Percentiles rank a stretch among this genome's conserved stretches.
Conservation (phyloP, 2,113 vertebrate genomes). For the Cathartes aura region DNA sequence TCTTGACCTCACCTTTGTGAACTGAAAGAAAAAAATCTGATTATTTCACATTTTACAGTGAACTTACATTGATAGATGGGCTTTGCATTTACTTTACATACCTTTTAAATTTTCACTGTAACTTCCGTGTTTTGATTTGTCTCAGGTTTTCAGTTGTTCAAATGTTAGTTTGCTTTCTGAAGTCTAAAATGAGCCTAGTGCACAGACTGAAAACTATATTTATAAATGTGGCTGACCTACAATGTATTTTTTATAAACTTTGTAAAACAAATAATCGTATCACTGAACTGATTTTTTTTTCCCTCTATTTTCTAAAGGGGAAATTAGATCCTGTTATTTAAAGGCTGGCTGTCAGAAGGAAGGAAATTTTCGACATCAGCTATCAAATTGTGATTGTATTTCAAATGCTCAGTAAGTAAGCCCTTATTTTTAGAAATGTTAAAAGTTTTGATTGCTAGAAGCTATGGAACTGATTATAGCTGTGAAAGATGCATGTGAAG, state of each 20-base stretch:
- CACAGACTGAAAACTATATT: neutral
- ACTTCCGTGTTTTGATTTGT: neutral
- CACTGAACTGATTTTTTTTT: neutral
- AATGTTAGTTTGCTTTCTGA: neutral
- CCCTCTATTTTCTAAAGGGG: constrained; percentile 63
- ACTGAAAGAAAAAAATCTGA: neutral
- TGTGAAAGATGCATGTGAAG: neutral
- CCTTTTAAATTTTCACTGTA: neutral
- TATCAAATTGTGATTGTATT: constrained; percentile 58
- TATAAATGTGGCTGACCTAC: neutral
- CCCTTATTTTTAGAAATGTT: neutral
- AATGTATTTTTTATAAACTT: neutral
- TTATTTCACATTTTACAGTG: neutral
- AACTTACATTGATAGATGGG: neutral
- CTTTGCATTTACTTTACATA: neutral
- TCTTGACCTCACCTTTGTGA: neutral
- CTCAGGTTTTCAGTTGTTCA: neutral
- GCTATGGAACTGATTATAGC: neutral
- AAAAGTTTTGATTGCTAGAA: neutral
- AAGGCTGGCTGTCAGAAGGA: constrained; percentile 79
- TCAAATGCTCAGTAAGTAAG: constrained; percentile 76
- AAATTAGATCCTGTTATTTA: constrained; percentile 78
- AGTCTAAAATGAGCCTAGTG: neutral
- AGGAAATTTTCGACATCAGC: constrained; percentile 58
- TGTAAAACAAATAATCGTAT: neutral